Percentiles rank a stretch among this genome's conserved stretches.
phyloP scores from a whole-genome alignment of 2,113 vertebrate species.

The Macaca mulatta region DNA sequence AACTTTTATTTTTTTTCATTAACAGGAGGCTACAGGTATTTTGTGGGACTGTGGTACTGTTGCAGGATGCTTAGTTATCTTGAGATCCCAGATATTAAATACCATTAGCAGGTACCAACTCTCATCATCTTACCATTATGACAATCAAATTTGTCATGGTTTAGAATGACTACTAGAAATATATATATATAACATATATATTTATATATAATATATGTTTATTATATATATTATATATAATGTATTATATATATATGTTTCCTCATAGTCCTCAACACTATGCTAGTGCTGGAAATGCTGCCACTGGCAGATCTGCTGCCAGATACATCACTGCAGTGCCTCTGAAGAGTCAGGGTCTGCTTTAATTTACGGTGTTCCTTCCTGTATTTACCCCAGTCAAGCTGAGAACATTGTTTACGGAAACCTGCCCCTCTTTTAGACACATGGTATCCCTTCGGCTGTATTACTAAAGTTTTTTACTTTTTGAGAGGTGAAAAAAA shows the following conservation, averaged over 20 bases:
- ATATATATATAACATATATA: too few relatives aligned
- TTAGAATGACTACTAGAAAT: background rate
- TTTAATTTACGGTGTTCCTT: conserved; percentile 81
- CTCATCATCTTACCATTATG: background rate
- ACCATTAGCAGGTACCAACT: background rate
- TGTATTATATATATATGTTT: too few relatives aligned
- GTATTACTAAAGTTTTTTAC: background rate
- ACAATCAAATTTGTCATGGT: background rate
- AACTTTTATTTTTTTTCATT: background rate
- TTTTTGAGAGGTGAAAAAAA: background rate
- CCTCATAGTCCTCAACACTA: conserved; percentile 30
- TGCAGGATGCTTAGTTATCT: background rate
- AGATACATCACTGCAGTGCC: conserved; percentile 50
- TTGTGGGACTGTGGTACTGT: background rate
- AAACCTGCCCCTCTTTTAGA: conserved; percentile 40
- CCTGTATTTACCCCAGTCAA: conserved; percentile 52
- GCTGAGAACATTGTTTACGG: background rate
- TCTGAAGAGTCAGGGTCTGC: conserved; percentile 52
- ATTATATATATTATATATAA: too few relatives aligned
- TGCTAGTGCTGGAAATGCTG: conserved; percentile 25
- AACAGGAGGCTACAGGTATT: background rate
- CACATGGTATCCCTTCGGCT: conserved; percentile 51
- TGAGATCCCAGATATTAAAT: background rate
- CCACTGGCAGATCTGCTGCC: background rate
- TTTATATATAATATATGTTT: too few relatives aligned